Evolutionary conservation across 2,113 vertebrate species (phyloP).

Genomic region (Rhinolophus sinicus): DNA sequence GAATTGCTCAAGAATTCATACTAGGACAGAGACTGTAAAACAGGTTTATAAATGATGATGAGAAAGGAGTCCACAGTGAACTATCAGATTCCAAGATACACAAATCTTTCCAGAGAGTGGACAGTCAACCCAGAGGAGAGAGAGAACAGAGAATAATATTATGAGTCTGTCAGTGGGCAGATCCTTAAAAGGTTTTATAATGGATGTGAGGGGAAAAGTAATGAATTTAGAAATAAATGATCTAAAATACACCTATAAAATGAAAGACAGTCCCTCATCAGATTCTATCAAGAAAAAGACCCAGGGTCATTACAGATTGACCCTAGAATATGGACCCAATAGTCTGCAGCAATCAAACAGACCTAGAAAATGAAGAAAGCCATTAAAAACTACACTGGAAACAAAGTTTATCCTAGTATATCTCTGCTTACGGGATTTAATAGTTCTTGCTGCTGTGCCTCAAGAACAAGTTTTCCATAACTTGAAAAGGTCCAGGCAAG

Average conservation of each 20-base stretch:
- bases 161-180: neutral
- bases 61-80: neutral
- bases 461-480: neutral
- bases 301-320: neutral
- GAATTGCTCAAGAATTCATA: neutral
- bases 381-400: neutral
- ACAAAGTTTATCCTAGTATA: neutral
- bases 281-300: neutral
- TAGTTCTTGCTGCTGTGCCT: neutral
- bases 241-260: neutral
- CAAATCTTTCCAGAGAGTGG: neutral
- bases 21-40: neutral
- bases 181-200: neutral
- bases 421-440: neutral
- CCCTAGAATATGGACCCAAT: neutral
- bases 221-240: slow-evolving; percentile 23
- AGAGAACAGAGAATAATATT: neutral
- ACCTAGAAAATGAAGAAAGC: neutral
- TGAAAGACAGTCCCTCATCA: neutral
- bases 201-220: neutral
- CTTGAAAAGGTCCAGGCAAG: neutral
- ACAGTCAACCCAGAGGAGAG: neutral
- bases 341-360: neutral
- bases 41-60: neutral
- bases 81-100: neutral